Conservation (phyloP, 2,797 vertebrate genomes). For the Microctenopoma lineatum region DNA sequence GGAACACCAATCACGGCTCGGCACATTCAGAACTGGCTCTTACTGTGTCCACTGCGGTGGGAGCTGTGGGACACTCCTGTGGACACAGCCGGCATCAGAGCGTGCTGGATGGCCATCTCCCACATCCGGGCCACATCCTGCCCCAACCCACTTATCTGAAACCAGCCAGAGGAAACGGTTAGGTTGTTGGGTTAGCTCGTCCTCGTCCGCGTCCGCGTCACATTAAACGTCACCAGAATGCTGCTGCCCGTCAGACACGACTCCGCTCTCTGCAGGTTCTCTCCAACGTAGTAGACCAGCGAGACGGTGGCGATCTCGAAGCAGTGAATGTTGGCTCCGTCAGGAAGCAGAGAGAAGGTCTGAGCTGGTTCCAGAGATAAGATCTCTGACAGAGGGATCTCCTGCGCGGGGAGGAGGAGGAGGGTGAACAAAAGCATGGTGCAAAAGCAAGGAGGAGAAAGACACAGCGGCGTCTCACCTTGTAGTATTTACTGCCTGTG, state of each 20-base stretch:
- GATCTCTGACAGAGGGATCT: slow-evolving; percentile 97
- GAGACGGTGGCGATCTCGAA: slow-evolving; percentile 94
- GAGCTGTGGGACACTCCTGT: slow-evolving; percentile 87
- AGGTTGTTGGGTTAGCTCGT: not conserved
- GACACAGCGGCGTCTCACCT: slow-evolving; percentile 79
- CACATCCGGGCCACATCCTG: slow-evolving; percentile 93
- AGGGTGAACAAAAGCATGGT: not conserved
- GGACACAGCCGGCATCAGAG: slow-evolving; percentile 95
- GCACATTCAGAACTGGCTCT: slow-evolving; percentile 48
- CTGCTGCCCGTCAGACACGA: slow-evolving; percentile 58
- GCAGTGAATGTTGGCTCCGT: slow-evolving; percentile 91
- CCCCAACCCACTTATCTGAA: slow-evolving; percentile 86
- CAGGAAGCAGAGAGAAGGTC: slow-evolving; percentile 85
- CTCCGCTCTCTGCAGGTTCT: slow-evolving; percentile 79
- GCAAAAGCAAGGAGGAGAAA: too few relatives aligned
- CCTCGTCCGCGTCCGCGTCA: too few relatives aligned
- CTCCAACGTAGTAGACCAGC: slow-evolving; percentile 93
- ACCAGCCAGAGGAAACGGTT: not conserved
- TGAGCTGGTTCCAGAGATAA: slow-evolving; percentile 92
- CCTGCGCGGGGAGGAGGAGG: slow-evolving; percentile 77
- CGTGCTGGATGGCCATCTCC: slow-evolving; percentile 96
- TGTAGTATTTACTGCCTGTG: slow-evolving; percentile 97
- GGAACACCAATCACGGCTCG: not conserved
- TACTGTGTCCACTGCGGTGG: slow-evolving; percentile 89
- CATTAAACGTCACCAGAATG: slow-evolving; percentile 80